phyloP scores from a whole-genome alignment of 1,140 invertebrate species.

The Hylaeus volcanicus region DNA sequence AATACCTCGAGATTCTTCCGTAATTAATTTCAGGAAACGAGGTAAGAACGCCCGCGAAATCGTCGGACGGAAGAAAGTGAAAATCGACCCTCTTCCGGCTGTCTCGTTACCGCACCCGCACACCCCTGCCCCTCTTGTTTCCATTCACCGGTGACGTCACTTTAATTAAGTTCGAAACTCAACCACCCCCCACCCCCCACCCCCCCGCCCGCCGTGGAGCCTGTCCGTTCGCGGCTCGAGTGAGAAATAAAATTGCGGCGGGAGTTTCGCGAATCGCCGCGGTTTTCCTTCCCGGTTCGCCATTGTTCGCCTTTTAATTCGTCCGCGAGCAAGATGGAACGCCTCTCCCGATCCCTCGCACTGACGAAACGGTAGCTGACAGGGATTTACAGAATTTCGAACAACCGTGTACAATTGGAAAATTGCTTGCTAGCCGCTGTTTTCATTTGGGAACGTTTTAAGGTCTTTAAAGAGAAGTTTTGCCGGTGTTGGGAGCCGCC shows the following conservation, averaged over 20 bases:
- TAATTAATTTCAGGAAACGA: slow-evolving; percentile 19
- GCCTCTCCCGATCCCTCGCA: slow-evolving; percentile 8
- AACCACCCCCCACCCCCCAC: background rate
- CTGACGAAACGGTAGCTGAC: background rate
- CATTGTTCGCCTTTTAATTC: slow-evolving; percentile 4
- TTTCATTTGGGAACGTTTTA: too few relatives aligned
- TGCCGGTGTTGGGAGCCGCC: too few relatives aligned
- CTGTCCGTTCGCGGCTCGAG: background rate
- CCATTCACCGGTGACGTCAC: background rate
- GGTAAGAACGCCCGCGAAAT: background rate
- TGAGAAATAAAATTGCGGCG: background rate
- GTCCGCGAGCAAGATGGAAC: background rate
- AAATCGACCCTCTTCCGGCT: background rate
- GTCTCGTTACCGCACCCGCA: background rate
- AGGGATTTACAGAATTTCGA: slow-evolving; percentile 14
- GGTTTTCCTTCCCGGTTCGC: background rate
- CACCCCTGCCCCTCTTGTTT: background rate
- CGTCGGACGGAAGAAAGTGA: background rate
- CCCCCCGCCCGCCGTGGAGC: background rate
- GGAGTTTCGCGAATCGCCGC: background rate
- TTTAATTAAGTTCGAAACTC: slow-evolving; percentile 40
- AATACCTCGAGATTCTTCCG: slow-evolving; percentile 7
- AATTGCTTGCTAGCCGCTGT: too few relatives aligned
- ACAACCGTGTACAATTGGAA: too few relatives aligned
- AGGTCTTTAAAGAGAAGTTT: too few relatives aligned